Evolutionary conservation across 2,113 vertebrate genomes (phyloP).

Genomic region (Cyanoderma ruficeps): DNA sequence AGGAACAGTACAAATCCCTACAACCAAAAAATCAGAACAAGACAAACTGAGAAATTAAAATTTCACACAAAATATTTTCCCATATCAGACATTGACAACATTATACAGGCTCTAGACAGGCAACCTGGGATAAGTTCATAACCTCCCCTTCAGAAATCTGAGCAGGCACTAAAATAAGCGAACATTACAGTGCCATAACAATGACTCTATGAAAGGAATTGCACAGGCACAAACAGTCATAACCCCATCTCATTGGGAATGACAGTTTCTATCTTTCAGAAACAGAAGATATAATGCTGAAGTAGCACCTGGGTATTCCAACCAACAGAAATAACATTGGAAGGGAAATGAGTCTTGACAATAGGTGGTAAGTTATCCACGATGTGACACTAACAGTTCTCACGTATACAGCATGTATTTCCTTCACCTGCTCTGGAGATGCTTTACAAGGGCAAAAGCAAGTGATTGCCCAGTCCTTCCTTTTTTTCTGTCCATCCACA

Average conservation of each 20-base stretch:
- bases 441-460: neutral
- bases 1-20: neutral
- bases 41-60: neutral
- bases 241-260: neutral
- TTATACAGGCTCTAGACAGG: neutral
- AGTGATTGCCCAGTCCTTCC: neutral
- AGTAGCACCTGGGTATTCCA: neutral
- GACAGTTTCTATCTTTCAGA: neutral
- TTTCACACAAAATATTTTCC: neutral
- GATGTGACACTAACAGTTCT: neutral
- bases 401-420: neutral
- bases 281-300: neutral
- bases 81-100: neutral
- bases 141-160: neutral
- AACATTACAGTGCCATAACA: neutral
- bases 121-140: neutral
- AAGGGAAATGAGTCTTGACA: neutral
- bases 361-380: neutral
- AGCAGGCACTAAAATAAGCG: neutral
- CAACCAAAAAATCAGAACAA: neutral
- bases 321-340: neutral
- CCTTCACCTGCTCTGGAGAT: neutral
- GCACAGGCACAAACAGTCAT: neutral
- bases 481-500: neutral
- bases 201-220: neutral